Conservation (phyloP, 2,797 vertebrate genomes). For the Graptemys geographica region DNA sequence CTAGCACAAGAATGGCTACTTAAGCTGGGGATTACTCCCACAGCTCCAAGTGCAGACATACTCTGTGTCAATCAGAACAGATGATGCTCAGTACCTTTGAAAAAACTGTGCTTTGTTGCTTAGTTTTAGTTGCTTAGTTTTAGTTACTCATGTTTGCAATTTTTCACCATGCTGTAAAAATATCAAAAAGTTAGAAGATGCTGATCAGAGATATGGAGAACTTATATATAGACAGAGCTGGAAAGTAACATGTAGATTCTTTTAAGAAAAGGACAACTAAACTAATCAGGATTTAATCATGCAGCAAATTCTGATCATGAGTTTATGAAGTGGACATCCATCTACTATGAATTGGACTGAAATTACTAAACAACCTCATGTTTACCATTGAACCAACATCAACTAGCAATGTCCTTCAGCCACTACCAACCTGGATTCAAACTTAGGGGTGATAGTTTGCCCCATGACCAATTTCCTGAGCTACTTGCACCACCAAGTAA, state of each 20-base stretch:
- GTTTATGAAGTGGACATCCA: conserved; percentile 4
- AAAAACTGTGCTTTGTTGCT: neutral
- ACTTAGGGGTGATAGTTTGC: conserved; percentile 20
- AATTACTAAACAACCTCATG: neutral
- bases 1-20: too few relatives aligned
- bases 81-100: neutral
- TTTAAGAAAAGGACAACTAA: neutral
- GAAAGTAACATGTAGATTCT: neutral
- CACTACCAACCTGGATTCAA: neutral
- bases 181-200: neutral
- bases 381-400: conserved; percentile 10
- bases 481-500: neutral
- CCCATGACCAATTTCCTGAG: conserved; percentile 30
- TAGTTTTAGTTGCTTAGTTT: neutral
- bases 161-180: neutral
- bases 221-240: neutral
- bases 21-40: too few relatives aligned
- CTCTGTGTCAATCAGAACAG: neutral
- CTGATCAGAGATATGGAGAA: neutral
- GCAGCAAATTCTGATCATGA: neutral
- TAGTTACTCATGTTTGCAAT: neutral
- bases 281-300: neutral
- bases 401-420: conserved; percentile 17
- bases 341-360: neutral
- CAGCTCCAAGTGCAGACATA: too few relatives aligned